Evolutionary conservation across 1,140 invertebrate species (phyloP).

Genomic region (Bombus superbus): DNA sequence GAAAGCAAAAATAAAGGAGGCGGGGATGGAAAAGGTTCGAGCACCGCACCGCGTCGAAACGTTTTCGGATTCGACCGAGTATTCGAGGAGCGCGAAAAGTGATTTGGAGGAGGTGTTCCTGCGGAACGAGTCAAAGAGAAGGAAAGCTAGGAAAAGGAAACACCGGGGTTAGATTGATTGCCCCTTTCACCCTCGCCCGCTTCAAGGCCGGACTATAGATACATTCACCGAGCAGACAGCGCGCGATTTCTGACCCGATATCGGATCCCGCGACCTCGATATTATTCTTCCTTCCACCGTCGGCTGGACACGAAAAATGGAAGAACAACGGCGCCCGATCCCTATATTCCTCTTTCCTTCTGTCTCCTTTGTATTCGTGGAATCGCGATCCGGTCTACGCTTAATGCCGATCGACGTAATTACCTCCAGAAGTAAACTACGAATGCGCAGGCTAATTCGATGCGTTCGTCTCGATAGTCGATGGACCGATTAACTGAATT

Average conservation of each 20-base stretch:
- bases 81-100: slow-evolving; percentile 42
- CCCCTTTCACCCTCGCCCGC: slow-evolving; percentile 58
- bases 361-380: background rate
- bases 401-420: slow-evolving; percentile 32
- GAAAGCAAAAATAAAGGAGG: no score
- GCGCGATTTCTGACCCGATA: slow-evolving; percentile 45
- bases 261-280: background rate
- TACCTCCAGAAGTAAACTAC: slow-evolving; percentile 41
- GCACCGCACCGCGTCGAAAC: background rate
- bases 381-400: background rate
- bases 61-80: slow-evolving; percentile 36
- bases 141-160: background rate
- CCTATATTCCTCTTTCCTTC: background rate
- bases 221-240: slow-evolving; percentile 2
- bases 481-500: slow-evolving; percentile 63
- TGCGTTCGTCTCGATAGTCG: slow-evolving; percentile 32
- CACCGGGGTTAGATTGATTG: slow-evolving; percentile 62
- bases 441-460: slow-evolving; percentile 46
- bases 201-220: slow-evolving; percentile 55
- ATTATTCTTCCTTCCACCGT: background rate
- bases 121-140: slow-evolving; percentile 25
- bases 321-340: no score
- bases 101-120: slow-evolving; percentile 23
- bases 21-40: background rate
- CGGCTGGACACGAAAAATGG: no score